Conservation (phyloP, 2,888 invertebrate species). For the Chymomyza procnemis region DNA sequence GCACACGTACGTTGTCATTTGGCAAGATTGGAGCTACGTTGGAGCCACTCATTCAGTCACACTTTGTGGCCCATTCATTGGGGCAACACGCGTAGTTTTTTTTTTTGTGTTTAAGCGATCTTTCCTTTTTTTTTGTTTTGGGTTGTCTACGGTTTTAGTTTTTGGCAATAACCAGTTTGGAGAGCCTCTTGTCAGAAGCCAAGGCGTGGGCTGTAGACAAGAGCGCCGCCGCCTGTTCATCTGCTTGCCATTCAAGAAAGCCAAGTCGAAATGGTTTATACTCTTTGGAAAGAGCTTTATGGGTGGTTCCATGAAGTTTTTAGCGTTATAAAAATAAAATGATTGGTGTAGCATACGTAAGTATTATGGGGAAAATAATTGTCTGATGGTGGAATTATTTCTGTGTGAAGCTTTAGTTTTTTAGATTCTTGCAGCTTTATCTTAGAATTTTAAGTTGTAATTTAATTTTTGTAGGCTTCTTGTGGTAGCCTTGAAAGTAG, state of each 20-base stretch:
- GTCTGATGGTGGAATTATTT: no score
- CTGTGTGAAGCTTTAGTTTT: no score
- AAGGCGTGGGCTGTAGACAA: slow-evolving; percentile 55
- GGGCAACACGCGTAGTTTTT: slow-evolving; percentile 17
- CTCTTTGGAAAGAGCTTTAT: not conserved
- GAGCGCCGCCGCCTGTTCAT: slow-evolving; percentile 25
- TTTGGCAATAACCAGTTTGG: slow-evolving; percentile 51
- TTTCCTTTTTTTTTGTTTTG: slow-evolving; percentile 6
- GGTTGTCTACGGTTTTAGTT: slow-evolving; percentile 18
- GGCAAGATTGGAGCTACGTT: slow-evolving; percentile 28
- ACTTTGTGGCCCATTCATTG: slow-evolving; percentile 14
- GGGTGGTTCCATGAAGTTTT: no score
- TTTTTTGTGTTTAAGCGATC: slow-evolving; percentile 12
- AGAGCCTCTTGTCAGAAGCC: slow-evolving; percentile 5
- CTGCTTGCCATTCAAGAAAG: slow-evolving; percentile 29
- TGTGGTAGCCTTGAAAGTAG: no score
- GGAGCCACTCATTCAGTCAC: slow-evolving; percentile 15
- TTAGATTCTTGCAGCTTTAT: no score
- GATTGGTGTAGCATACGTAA: no score
- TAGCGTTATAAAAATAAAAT: no score
- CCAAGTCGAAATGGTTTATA: slow-evolving; percentile 26
- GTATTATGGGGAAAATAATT: no score
- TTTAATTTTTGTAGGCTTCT: no score
- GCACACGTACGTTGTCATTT: slow-evolving; percentile 66
- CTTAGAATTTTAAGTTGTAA: no score